A percentile compares a stretch with the other conserved stretches of the same genome.
These are phyloP conservation scores for Agrochola litura DNA, from an alignment of 2,888 invertebrate species.

Conservation along the genomic window DNA sequence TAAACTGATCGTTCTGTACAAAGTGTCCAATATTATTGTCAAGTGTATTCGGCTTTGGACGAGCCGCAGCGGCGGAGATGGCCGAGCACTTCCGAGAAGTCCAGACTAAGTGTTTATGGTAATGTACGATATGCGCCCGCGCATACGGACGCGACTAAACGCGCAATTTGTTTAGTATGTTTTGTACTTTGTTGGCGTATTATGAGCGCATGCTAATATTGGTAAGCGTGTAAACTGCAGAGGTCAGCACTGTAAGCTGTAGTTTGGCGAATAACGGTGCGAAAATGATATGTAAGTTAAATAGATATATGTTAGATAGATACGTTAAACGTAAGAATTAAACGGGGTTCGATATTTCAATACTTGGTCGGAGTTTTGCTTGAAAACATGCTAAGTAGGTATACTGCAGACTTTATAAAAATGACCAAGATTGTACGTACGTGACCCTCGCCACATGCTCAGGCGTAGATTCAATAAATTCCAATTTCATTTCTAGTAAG, in stretches of 20 bases:
- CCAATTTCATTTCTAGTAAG: background rate
- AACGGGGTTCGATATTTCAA: background rate
- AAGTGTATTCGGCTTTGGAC: background rate
- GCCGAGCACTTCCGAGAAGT: constrained; percentile 52
- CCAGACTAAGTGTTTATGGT: constrained; percentile 63
- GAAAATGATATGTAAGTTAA: background rate
- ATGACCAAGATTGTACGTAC: too few relatives aligned
- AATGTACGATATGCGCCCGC: constrained; percentile 62
- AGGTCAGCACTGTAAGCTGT: constrained; percentile 10
- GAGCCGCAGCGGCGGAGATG: constrained; percentile 24
- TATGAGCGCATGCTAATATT: constrained; percentile 49
- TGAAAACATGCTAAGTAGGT: too few relatives aligned
- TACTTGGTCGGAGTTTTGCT: too few relatives aligned
- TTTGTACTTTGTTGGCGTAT: constrained; percentile 48
- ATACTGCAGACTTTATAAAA: too few relatives aligned
- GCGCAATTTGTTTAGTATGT: constrained; percentile 51
- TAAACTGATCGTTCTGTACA: background rate
- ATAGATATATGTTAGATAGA: too few relatives aligned
- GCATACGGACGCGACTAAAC: constrained; percentile 58
- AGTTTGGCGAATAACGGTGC: background rate
- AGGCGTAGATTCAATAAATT: background rate
- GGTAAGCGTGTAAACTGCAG: constrained; percentile 9
- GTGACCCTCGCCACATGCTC: background rate
- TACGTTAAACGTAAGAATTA: background rate
- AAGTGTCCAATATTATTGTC: constrained; percentile 6